Conservation (phyloP, 1,140 invertebrate species). For the Melanaphis sacchari region DNA sequence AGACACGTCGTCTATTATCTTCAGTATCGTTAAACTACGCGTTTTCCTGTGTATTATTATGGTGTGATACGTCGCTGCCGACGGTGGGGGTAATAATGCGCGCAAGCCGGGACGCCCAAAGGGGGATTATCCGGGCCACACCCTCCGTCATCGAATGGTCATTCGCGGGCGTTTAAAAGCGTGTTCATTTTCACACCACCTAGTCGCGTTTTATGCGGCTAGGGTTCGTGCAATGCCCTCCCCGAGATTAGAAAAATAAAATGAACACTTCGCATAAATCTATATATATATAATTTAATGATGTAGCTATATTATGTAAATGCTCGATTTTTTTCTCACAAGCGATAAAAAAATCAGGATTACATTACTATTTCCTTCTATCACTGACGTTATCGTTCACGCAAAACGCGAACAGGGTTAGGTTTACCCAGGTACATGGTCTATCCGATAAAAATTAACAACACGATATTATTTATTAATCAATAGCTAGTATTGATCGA, state of each 20-base stretch:
- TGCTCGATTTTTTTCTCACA: background rate
- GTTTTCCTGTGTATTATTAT: background rate
- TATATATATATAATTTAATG: background rate
- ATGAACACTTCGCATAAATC: background rate
- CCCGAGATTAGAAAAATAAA: constrained; percentile 19
- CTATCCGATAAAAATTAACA: background rate
- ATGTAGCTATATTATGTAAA: background rate
- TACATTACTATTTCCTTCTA: background rate
- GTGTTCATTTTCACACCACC: constrained; percentile 52
- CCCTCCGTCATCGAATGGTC: constrained; percentile 48
- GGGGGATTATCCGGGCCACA: constrained; percentile 52
- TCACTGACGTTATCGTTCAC: background rate
- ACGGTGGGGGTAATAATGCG: constrained; percentile 21
- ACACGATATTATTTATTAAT: background rate
- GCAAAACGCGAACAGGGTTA: background rate
- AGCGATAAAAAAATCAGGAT: background rate
- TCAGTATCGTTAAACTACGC: background rate
- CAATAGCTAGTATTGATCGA: background rate
- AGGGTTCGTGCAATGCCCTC: constrained; percentile 31
- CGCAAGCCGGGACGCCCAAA: constrained; percentile 29
- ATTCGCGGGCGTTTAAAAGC: constrained; percentile 49
- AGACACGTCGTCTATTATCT: background rate
- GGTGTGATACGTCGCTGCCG: background rate
- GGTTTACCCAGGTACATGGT: background rate
- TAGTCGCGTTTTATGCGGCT: background rate